phyloP scores from a whole-genome alignment of 1,140 invertebrate species.

The Carposina sasakii region DNA sequence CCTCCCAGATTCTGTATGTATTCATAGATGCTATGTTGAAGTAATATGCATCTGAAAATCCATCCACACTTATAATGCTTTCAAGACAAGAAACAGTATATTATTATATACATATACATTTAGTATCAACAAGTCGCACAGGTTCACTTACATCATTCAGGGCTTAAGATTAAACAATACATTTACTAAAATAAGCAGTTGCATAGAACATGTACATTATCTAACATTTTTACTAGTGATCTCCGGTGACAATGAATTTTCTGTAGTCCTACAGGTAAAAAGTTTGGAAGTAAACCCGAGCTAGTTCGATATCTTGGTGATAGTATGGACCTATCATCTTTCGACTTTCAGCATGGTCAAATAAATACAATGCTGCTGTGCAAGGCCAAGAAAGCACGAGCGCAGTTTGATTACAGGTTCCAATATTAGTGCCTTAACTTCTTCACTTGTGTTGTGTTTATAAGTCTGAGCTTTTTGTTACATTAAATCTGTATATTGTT shows the following conservation, averaged over 20 bases:
- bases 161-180: too few relatives aligned
- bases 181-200: too few relatives aligned
- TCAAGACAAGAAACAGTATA: too few relatives aligned
- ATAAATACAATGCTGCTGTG: constrained; percentile 76
- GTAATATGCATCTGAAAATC: too few relatives aligned
- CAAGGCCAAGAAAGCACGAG: constrained; percentile 78
- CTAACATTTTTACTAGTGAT: constrained; percentile 22
- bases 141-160: too few relatives aligned
- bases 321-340: constrained; percentile 84
- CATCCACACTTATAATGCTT: too few relatives aligned
- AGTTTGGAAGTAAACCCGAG: constrained; percentile 87
- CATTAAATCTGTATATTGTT: too few relatives aligned
- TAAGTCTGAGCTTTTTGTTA: constrained; percentile 60
- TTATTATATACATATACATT: too few relatives aligned
- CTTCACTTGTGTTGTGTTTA: constrained; percentile 65
- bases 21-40: too few relatives aligned
- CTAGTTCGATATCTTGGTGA: constrained; percentile 84
- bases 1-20: too few relatives aligned
- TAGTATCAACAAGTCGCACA: too few relatives aligned
- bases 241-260: constrained; percentile 56
- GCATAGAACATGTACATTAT: too few relatives aligned
- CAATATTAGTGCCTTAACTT: constrained; percentile 54
- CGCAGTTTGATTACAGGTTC: constrained; percentile 79
- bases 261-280: constrained; percentile 83
- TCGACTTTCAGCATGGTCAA: constrained; percentile 88